Base-by-base conservation (phyloP, 2,113 vertebrate genomes). In the Aldabrachelys gigantea region DNA sequence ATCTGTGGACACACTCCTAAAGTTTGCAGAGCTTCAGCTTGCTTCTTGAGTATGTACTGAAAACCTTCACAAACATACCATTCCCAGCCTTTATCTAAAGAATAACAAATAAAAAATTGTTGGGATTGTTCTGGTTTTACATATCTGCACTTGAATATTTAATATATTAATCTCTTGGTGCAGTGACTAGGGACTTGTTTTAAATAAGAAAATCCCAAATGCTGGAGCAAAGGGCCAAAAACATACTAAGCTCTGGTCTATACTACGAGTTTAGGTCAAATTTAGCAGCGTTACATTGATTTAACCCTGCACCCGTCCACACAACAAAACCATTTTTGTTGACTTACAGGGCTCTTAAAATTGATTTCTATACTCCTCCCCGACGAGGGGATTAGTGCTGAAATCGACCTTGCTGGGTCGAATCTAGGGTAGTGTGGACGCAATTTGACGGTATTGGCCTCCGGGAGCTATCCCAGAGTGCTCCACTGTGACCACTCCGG, bases 41-140 rank as follows among this genome's bases (percentile, higher is more conserved):
- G 99, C 79, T 98, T 98, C 89, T 88, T 98, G 62, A 99, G 98
- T 84, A 99, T 98, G 81, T 98, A 97, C 97, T 99, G 99, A 97
- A 99, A 99, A 4, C 98, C 99, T 97, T 99, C 99, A 52, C 99
- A 99, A 83, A 99, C 56, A 88, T 98, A 98, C 99, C 99, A 99
- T 81, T 98, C 96, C 97, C 96, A 98, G 82, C 92, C 97, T 96
- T 92, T 96, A 89, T 98, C 98, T 98, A 94, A 85, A 90, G 2
- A 84, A 54, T 27, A 59, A 38, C 24, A 87, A 78, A 94, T 27
- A 50, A 52, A 54, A 54, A 7, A 5, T 49, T 4, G 4, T 1
- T 1, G 81, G 72, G 59, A 76, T 76, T 93, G 1, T 0, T n/a
- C 2, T 38, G 79, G 83, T 88, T 88, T 91, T 81, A 53, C 5